Percentiles rank a stretch among this genome's conserved stretches.
Evolutionary conservation across 1,140 invertebrate species (phyloP).

Genomic region (Aleiodes sp.): DNA sequence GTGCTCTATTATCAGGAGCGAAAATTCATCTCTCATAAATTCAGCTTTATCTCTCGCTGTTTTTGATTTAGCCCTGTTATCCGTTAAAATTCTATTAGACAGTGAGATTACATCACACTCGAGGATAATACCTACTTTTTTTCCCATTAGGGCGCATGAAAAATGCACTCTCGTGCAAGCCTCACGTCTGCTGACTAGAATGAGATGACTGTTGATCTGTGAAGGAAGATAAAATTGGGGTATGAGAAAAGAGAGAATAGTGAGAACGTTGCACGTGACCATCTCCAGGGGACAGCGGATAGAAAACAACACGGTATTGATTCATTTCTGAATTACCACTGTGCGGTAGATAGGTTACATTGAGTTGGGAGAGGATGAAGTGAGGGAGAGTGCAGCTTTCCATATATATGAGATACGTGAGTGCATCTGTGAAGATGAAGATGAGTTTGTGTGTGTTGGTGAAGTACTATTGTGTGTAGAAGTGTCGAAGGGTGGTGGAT

Average conservation of each 20-base stretch:
- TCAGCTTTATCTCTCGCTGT: not conserved
- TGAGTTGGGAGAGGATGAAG: no score
- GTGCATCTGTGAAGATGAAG: not conserved
- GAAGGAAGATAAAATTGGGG: not conserved
- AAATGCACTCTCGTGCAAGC: not conserved
- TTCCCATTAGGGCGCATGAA: not conserved
- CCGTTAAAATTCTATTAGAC: conserved; percentile 3
- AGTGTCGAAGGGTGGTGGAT: conserved; percentile 49
- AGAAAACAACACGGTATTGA: conserved; percentile 17
- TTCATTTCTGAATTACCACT: conserved; percentile 27
- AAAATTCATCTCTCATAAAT: not conserved
- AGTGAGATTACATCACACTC: not conserved
- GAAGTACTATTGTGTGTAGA: conserved; percentile 13
- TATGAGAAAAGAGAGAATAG: conserved; percentile 1
- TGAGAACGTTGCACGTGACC: conserved; percentile 14
- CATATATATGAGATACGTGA: not conserved
- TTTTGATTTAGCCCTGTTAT: not conserved
- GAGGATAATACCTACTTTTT: not conserved
- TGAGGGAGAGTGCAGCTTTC: no score
- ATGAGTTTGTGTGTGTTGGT: not conserved
- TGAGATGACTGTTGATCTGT: not conserved
- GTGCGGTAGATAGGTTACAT: no score
- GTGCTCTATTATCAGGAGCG: no score
- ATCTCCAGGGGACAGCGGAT: not conserved
- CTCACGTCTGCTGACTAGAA: not conserved